Conservation (phyloP, 2,888 invertebrate genomes). For the Chironomus tentans region DNA sequence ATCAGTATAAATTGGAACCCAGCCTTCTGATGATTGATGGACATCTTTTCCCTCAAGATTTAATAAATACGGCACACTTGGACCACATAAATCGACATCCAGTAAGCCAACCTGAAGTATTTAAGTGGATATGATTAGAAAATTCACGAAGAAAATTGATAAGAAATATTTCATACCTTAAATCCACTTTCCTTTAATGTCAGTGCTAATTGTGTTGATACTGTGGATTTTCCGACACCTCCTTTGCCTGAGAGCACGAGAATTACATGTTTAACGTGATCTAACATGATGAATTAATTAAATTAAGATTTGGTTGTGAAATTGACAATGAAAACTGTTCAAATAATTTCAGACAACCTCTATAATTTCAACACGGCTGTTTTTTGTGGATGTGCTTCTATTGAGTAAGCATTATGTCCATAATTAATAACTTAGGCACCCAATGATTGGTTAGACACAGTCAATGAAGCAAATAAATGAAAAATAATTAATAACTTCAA, state of each 20-base stretch:
- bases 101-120: slow-evolving; percentile 73
- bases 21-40: slow-evolving; percentile 83
- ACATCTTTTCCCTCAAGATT: slow-evolving; percentile 77
- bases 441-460: too few relatives aligned
- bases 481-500: too few relatives aligned
- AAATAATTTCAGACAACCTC: too few relatives aligned
- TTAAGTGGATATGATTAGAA: slow-evolving; percentile 18
- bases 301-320: not conserved
- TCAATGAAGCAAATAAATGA: too few relatives aligned
- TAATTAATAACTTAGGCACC: too few relatives aligned
- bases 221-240: slow-evolving; percentile 97
- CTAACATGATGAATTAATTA: slow-evolving; percentile 54
- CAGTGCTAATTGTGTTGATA: slow-evolving; percentile 86
- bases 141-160: not conserved
- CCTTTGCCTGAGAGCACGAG: slow-evolving; percentile 97
- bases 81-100: slow-evolving; percentile 92
- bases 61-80: slow-evolving; percentile 82
- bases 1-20: slow-evolving; percentile 89
- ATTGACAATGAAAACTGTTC: too few relatives aligned
- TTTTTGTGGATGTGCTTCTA: too few relatives aligned
- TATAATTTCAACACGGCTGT: too few relatives aligned
- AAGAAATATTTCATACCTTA: slow-evolving; percentile 51
- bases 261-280: slow-evolving; percentile 73
- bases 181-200: slow-evolving; percentile 68
- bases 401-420: too few relatives aligned